Conservation (phyloP, 2,888 invertebrate species). For the Ornithoptera priamus region DNA sequence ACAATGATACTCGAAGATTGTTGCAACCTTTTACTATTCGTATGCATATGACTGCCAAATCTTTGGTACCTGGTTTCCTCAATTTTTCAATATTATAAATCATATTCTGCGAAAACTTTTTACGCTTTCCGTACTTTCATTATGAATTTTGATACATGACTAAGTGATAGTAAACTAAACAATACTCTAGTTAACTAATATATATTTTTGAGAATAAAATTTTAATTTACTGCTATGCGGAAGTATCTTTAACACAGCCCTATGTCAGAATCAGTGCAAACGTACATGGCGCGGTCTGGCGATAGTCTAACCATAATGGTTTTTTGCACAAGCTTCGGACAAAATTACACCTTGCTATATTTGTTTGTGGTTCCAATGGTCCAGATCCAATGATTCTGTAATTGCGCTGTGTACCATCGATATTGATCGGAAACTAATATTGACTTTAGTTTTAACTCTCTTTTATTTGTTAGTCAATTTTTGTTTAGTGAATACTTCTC, state of each 20-base stretch:
- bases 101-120: too few relatives aligned
- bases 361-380: slow-evolving; percentile 56
- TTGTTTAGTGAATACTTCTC: neutral
- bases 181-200: too few relatives aligned
- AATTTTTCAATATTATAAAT: too few relatives aligned
- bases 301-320: slow-evolving; percentile 49
- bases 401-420: slow-evolving; percentile 35
- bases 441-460: slow-evolving; percentile 36
- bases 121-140: too few relatives aligned
- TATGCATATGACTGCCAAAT: too few relatives aligned
- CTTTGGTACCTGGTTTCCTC: too few relatives aligned
- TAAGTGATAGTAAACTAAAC: too few relatives aligned
- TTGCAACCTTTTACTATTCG: neutral
- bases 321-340: slow-evolving; percentile 57
- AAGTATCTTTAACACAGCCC: slow-evolving; percentile 27
- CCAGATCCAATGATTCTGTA: slow-evolving; percentile 39
- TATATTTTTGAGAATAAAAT: neutral
- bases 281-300: slow-evolving; percentile 41
- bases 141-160: too few relatives aligned
- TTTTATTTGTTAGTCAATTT: slow-evolving; percentile 18
- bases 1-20: neutral
- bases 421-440: slow-evolving; percentile 36
- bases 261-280: slow-evolving; percentile 31
- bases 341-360: slow-evolving; percentile 57
- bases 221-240: neutral